Base-by-base conservation (phyloP, 1,140 invertebrate genomes). In the Drosophila baimaii region DNA sequence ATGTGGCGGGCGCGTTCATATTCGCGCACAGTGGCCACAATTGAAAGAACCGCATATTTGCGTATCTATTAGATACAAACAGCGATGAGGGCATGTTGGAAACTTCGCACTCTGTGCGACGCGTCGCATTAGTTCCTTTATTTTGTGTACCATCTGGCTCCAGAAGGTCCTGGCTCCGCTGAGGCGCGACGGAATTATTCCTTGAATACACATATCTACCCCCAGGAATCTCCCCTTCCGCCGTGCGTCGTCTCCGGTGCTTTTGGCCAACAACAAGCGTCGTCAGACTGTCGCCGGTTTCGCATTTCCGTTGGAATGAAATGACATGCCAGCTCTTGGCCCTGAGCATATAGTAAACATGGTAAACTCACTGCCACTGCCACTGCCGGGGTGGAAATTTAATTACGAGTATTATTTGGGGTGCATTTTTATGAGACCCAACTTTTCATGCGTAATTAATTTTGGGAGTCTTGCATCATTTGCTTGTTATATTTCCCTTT, bases 101-200 rank as follows among this genome's bases (percentile, higher is more conserved):
- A 13, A 41, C 46, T 31, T n/a, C n/a, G n/a, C n/a, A n/a, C n/a
- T n/a, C n/a, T n/a, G n/a, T n/a, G n/a, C n/a, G n/a, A 25, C 37
- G 55, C 56, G 56, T n/a, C 62, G 56, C 57, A 65, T 31, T 65
- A 65, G 56, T 33, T 65, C 39, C n/a, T 19, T 19, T 52, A 41
- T 23, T 23, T 41, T 57, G 29, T 49, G 21, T 61, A 58, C 54
- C 65, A 47, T 43, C 64, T 54, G 79, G 69, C 84, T 65, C 83
- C 83, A 79, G 59, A 47, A 51, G 31, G 83, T 83, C 79, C 77
- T 68, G 84, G 76, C 84, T 72, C 83, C 84, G 63, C 39, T 64
- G 68, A 56, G 83, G 69, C 83, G 83, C 44, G 80, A 80, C 84
- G 52, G 57, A 46, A 56, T 66, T 73, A 81, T 70, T 69, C 47